phyloP scores from a whole-genome alignment of 2,797 vertebrate genomes.

The Gallinago nigripennis region DNA sequence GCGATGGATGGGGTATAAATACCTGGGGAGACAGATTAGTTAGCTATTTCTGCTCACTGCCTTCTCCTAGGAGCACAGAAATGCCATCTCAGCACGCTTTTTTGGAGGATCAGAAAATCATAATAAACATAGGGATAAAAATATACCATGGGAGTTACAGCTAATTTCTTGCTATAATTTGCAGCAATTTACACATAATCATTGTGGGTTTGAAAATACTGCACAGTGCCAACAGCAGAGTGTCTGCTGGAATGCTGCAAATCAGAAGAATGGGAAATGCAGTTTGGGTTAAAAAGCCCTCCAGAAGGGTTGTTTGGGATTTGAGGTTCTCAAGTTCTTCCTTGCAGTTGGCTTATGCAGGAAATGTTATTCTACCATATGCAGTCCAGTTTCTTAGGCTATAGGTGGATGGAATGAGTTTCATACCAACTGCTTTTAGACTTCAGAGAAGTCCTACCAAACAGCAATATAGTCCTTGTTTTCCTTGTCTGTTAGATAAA shows the following conservation, averaged over 20 bases:
- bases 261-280: neutral
- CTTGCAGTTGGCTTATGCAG: neutral
- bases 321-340: neutral
- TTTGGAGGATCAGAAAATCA: slow-evolving; percentile 35
- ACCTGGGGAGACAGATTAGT: slow-evolving; percentile 61
- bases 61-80: slow-evolving; percentile 43
- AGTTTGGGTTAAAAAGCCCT: neutral
- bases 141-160: slow-evolving; percentile 38
- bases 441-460: neutral
- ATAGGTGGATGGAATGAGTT: neutral
- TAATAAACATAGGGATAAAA: slow-evolving; percentile 49
- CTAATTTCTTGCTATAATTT: slow-evolving; percentile 59
- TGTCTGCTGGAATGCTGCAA: slow-evolving; percentile 9
- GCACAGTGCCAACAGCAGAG: neutral
- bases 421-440: neutral
- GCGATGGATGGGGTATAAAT: neutral
- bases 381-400: neutral
- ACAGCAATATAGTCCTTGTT: neutral
- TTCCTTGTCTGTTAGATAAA: neutral
- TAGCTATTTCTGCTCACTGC: slow-evolving; percentile 50
- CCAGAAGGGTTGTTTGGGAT: neutral
- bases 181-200: slow-evolving; percentile 55
- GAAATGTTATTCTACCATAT: neutral
- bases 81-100: slow-evolving; percentile 46
- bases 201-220: slow-evolving; percentile 34